Percentiles rank a stretch among this genome's conserved stretches.
These are phyloP conservation scores for Marronus borbonicus DNA, from an alignment of 2,888 invertebrate species.

Conservation along the genomic window DNA sequence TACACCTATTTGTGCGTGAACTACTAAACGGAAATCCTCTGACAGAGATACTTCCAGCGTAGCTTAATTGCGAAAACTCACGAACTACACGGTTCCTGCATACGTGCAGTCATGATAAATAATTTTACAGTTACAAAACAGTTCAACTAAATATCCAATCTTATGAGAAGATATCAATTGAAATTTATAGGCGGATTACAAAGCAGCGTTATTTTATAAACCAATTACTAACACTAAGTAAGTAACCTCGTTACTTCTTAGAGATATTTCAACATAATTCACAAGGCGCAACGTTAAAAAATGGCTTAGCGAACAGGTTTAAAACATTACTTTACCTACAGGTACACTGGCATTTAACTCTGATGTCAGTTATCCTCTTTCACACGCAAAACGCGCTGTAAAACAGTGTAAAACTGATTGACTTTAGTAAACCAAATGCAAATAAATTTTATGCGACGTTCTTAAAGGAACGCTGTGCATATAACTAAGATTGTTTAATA, in stretches of 20 bases:
- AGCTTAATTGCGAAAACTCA: slow-evolving; percentile 2
- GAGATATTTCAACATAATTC: slow-evolving; percentile 13
- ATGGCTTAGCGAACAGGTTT: slow-evolving; percentile 19
- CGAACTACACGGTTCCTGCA: background rate
- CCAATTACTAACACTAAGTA: background rate
- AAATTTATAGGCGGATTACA: slow-evolving; percentile 23
- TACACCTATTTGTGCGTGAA: too few species aligned
- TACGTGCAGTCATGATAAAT: background rate
- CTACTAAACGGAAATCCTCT: too few species aligned
- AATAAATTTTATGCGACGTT: too few species aligned
- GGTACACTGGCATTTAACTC: too few species aligned
- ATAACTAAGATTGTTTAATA: too few species aligned
- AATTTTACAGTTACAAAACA: slow-evolving; percentile 22
- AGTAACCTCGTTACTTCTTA: slow-evolving; percentile 9
- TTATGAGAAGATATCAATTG: slow-evolving; percentile 15
- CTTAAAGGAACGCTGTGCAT: too few species aligned
- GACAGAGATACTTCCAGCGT: too few species aligned
- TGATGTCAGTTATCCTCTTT: background rate
- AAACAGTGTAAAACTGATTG: too few species aligned
- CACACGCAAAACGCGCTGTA: too few species aligned
- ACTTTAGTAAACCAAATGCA: too few species aligned
- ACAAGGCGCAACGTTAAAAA: too few species aligned
- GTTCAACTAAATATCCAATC: background rate
- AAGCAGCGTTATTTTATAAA: slow-evolving; percentile 12
- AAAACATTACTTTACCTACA: background rate